phyloP scores from a whole-genome alignment of 2,888 invertebrate genomes.

The Sphecodes monilicornis region DNA sequence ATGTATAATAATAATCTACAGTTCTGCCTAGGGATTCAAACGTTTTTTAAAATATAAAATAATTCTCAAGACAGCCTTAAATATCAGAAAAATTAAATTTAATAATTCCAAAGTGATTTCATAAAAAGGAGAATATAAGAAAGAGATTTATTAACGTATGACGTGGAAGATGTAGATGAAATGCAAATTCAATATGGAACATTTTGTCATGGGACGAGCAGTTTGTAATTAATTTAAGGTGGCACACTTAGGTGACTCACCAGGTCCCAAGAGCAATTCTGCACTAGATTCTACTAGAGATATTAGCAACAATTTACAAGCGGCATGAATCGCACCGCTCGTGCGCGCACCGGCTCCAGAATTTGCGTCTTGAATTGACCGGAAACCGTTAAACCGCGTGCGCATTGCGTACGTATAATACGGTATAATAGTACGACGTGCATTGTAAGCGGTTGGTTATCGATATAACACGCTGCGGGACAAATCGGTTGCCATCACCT shows the following conservation, averaged over 20 bases:
- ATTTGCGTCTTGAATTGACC: slow-evolving; percentile 55
- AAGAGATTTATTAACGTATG: not conserved
- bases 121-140: not conserved
- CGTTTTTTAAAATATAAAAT: not conserved
- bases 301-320: not conserved
- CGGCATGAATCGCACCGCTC: not conserved
- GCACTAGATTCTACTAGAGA: not conserved
- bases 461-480: slow-evolving; percentile 44
- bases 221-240: not conserved
- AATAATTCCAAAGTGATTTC: not conserved
- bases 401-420: slow-evolving; percentile 2
- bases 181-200: not conserved
- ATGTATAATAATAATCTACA: too few species aligned
- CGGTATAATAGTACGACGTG: not conserved
- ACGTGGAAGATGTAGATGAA: not conserved
- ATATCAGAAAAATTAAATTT: too few species aligned
- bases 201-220: not conserved
- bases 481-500: slow-evolving; percentile 45
- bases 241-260: not conserved
- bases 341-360: slow-evolving; percentile 17
- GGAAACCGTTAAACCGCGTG: slow-evolving; percentile 33
- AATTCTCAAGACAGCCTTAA: not conserved
- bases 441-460: slow-evolving; percentile 38
- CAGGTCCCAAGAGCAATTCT: not conserved
- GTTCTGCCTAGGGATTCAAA: too few species aligned